Base-by-base conservation (phyloP, 2,113 vertebrate genomes). In the Myotis yumanensis region DNA sequence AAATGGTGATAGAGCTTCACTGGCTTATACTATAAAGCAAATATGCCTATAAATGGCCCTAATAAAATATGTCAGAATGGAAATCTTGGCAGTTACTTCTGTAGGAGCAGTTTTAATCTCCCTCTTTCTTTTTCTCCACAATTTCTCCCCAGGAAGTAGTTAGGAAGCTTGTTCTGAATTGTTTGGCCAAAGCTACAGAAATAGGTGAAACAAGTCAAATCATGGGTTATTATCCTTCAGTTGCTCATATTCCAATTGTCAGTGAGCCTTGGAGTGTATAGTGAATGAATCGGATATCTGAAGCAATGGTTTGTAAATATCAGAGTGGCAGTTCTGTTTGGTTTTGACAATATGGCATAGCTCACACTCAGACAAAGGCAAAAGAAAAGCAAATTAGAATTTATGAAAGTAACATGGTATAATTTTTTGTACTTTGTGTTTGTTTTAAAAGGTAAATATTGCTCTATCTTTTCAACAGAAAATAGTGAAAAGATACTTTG, bases 61-160 rank as follows among this genome's bases (percentile, higher is more conserved):
- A 95, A 96, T 97, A 98, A 98, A 98, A 97, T 96, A 96, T 46
- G 28, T 97, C 96, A 93, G 77, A 96, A 52, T 73, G 94, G 81
- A 51, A 95, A 35, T 59, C 95, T 97, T 93, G 92, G 93, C 92
- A 94, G 68, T 48, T 94, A n/a, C 93, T 97, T 97, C 89, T 93
- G 17, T 94, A 46, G 71, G 9, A 93, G 22, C 72, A 90, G 48
- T 46, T 75, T 73, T 28, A 94, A 68, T 40, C 83, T 87, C 35
- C 83, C 25, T 95, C 25, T 97, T 94, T 92, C 30, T 92, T 46
- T 94, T 54, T 79, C 3, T 93, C 73, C 79, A 86, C 18, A 90
- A 64, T 84, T 71, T 86, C 7, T 11, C 62, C 1, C 32, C 62
- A 83, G 82, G 82, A 97, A 95, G 73, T 79, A 86, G 62, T 95